Evolutionary conservation across 2,797 vertebrate genomes (phyloP), one percentile per base, ranked within the genome.

Genomic region (Geotrypetes seraphini): DNA sequence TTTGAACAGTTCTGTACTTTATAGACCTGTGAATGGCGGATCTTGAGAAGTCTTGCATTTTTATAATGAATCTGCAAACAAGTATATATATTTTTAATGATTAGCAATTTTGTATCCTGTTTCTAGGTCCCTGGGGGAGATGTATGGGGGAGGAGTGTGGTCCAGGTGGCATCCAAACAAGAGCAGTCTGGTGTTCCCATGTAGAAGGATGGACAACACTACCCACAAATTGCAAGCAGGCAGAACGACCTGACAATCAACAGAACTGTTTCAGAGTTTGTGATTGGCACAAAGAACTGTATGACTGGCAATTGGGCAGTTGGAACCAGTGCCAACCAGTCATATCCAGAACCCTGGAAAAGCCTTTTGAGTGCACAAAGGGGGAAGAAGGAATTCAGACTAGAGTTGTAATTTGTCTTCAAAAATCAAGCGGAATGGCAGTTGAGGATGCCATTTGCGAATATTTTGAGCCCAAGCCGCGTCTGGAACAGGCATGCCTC

Each of bases 61-160:
- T 7, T 18, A 18, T 5, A 3, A 2, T 19, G 22, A 32, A 30
- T 31, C 12, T 39, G 2, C 3, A 10, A 7, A 7, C 1, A 8
- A 11, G 10, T 2, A 7, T 26, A 18, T n/a, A 33, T 5, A 23
- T 1, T 6, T n/a, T 40, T 12, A 33, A 7, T 28, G 8, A 25
- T n/a, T n/a, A n/a, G n/a, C n/a, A n/a, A 27, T 44, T 33, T 33
- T 6, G 18, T 49, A 9, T 53, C 33, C n/a, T 7, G 69, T 54
- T 64, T 36, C 13, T 65, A 99, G 96, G 96, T 74, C 88, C 90
- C 0, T 99, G 96, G 96, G 94, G 96, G 13, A 74, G 93, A 35
- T 99, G 96, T 60, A 97, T 97, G 92, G 94, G 94, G 56, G 93
- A 91, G 3, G 91, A 94, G n/a, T 99, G 96, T 0, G 96, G 96